A percentile compares a stretch with the other conserved stretches of the same genome.
Evolutionary conservation across 2,113 vertebrate species (phyloP).

Genomic region (Istiophorus platypterus): DNA sequence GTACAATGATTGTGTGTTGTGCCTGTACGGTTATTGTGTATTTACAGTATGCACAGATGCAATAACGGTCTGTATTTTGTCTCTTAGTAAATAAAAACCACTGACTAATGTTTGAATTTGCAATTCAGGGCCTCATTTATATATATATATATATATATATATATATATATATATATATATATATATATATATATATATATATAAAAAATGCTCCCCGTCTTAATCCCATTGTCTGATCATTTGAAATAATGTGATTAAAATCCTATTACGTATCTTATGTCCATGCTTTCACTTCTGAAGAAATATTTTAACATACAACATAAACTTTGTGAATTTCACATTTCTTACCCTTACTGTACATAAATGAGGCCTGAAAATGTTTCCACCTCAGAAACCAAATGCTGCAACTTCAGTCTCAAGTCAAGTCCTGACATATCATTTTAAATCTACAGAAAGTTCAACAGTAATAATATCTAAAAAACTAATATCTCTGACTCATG

Average conservation of each 20-base stretch:
- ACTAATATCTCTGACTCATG: background rate
- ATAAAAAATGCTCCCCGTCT: background rate
- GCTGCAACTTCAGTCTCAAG: conserved; percentile 22
- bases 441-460: background rate
- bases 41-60: conserved; percentile 44
- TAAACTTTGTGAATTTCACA: background rate
- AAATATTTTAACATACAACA: background rate
- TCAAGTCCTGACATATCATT: background rate
- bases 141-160: too few relatives aligned
- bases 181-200: too few relatives aligned
- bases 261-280: background rate
- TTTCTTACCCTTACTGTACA: background rate
- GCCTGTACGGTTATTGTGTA: conserved; percentile 61
- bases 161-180: too few relatives aligned
- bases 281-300: background rate
- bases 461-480: background rate
- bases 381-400: conserved; percentile 31
- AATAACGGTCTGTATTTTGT: conserved; percentile 54
- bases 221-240: background rate
- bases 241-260: background rate
- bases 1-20: conserved; percentile 56
- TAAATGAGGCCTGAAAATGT: conserved; percentile 24
- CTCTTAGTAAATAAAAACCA: conserved; percentile 69
- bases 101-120: conserved; percentile 59
- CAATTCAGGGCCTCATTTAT: conserved; percentile 45